These are phyloP conservation scores for Xyliphius kryptos DNA, from an alignment of 2,113 vertebrate species.

Conservation along the genomic window DNA sequence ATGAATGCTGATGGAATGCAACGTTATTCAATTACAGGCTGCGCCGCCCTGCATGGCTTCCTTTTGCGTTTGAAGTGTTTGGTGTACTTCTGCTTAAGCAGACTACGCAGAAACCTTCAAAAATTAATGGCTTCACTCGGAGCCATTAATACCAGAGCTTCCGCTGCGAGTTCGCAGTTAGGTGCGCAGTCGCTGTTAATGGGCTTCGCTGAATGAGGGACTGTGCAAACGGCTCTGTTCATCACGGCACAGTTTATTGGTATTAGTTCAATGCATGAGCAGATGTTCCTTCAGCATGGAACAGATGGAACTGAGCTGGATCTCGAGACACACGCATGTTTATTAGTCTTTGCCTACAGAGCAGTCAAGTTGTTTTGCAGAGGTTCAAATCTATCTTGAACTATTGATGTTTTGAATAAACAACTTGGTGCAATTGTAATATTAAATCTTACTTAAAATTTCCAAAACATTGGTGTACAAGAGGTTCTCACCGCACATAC, in stretches of 20 bases:
- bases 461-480: too few relatives aligned
- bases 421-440: neutral
- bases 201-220: slow-evolving; percentile 8
- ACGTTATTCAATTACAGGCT: slow-evolving; percentile 50
- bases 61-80: slow-evolving; percentile 55
- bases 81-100: slow-evolving; percentile 53
- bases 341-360: slow-evolving; percentile 19
- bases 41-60: slow-evolving; percentile 50
- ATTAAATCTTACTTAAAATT: neutral
- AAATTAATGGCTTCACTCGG: slow-evolving; percentile 61
- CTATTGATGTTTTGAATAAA: neutral
- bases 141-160: slow-evolving; percentile 59
- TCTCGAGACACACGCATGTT: slow-evolving; percentile 13
- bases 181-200: slow-evolving; percentile 31
- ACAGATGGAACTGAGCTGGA: slow-evolving; percentile 29
- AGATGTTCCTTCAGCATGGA: slow-evolving; percentile 32
- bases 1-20: slow-evolving; percentile 52
- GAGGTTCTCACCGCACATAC: too few relatives aligned
- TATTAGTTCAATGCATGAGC: slow-evolving; percentile 11
- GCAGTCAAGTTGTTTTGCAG: neutral
- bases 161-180: slow-evolving; percentile 49
- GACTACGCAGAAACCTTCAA: slow-evolving; percentile 59
- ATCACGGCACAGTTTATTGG: slow-evolving; percentile 41
- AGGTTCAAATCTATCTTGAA: neutral
- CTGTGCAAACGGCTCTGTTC: slow-evolving; percentile 41